Base-by-base conservation (phyloP, 2,113 vertebrate species). In the Phocoena sinus region DNA sequence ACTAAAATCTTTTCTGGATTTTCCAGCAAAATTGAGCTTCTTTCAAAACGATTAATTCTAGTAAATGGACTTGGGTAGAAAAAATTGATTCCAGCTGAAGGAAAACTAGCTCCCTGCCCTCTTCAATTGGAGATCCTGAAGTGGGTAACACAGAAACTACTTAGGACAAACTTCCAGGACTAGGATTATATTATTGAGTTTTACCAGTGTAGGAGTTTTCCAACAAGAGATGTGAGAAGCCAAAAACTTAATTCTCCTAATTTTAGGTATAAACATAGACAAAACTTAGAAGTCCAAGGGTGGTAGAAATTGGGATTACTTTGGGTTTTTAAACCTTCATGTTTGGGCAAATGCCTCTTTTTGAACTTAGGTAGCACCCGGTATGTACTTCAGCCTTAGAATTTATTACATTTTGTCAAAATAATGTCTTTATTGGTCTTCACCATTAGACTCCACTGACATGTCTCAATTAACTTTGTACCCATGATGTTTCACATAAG, bases 1-100 rank as follows among this genome's bases (percentile, higher is more conserved):
- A 98, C 98, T 99, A 98, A 98, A 99, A 96, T 83, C 70, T 74
- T 98, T 98, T 96, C 98, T 33, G 36, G 95, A 97, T 96, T 97
- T 98, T 98, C 85, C 71, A 96, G 96, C 93, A 97, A 97, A 97
- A 94, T 77, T 96, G 91, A 80, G 83, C 82, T 98, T 97, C 91
- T 77, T 98, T 93, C 9, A 18, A 97, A 96, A 96, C 28, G 31
- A 91, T 96, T 95, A 92, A 97, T 97, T 97, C 96, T 60, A 83
- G 67, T 85, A 95, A 95, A 96, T 92, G 70, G 65, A 71, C 76
- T 62, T 47, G 50, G 21, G 53, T 71, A 95, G 79, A 68, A 95
- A 96, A 96, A 96, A 96, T 93, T 95, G 88, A 89, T 96, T 97
- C 71, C 94, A 97, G 80, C 76, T 92, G 92, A 95, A 82, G 50